Conservation (phyloP, 2,888 invertebrate genomes). For the Lasioglossum oenotherae region DNA sequence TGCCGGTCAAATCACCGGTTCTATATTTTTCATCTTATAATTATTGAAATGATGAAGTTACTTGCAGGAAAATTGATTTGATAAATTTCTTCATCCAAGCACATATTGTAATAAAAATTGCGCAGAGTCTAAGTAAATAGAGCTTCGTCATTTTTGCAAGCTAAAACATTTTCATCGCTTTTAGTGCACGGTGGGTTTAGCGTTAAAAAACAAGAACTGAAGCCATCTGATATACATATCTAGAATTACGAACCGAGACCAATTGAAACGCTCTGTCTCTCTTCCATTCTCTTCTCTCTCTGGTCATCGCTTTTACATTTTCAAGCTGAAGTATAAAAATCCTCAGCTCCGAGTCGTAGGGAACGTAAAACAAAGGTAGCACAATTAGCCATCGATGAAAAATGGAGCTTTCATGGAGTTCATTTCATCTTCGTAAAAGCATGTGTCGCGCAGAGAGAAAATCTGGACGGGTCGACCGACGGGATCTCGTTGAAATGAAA, state of each 20-base stretch:
- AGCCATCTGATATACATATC: neutral
- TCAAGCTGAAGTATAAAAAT: neutral
- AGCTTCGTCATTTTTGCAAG: no score
- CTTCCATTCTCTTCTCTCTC: neutral
- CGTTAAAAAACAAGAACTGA: neutral
- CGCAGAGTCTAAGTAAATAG: no score
- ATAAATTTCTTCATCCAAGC: no score
- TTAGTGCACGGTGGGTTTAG: no score
- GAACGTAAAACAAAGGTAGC: neutral
- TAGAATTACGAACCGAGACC: neutral
- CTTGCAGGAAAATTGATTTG: no score
- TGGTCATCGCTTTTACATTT: neutral
- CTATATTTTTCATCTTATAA: no score
- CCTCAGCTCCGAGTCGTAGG: neutral
- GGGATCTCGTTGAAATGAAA: neutral
- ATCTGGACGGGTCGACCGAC: neutral
- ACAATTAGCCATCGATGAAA: neutral
- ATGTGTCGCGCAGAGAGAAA: neutral
- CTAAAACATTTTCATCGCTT: no score
- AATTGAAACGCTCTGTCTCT: neutral
- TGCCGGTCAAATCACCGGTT: no score
- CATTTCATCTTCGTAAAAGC: neutral
- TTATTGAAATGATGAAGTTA: no score
- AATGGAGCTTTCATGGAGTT: neutral
- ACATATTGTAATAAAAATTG: no score